Base-by-base conservation (phyloP, 2,113 vertebrate species). In the Istiophorus platypterus region DNA sequence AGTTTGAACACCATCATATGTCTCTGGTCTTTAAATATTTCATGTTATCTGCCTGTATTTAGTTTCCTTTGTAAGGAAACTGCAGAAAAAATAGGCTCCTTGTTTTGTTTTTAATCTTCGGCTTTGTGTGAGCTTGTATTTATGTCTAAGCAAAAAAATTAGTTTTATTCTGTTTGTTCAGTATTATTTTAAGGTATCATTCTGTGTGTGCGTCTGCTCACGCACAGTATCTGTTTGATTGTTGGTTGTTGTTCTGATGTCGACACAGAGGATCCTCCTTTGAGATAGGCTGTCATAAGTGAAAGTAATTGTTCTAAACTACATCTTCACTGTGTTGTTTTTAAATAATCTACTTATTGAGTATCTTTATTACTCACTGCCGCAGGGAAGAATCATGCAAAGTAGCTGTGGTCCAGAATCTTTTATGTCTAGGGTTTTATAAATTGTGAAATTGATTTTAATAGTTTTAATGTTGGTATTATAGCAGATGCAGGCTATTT, bases 21-120 rank as follows among this genome's bases (percentile, higher is more conserved):
- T 82, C 74, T 59, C 62, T 59, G 14, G 39, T 58, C 51, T 82
- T 67, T 89, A 9, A 86, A 92, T 86, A 81, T 90, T 88, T 91
- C 49, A 92, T 85, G 84, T 62, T 42, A 1, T 79, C 17, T 65
- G 64, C 51, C 20, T 18, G 58, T 66, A 61, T 91, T 88, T 68
- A 41, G 80, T 92, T 92, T 86, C 76, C 7, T 69, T 68, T 76
- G 51, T 47, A 63, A 20, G 7, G 13, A 5, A 70, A 61, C 59
- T 68, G 42, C 26, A 62, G 47, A 37, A 74, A 81, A 81, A 54
- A 5, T 39, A 31, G 51, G 65, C 34, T 15, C 39, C 12, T 27
- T 51, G 18, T 13, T 54, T 73, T 64, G 13, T 22, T 64, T 5
- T 65, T 12, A 27, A 62, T 74, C 73, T n/a, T 56, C 1, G 9